Percentiles rank a stretch among this genome's conserved stretches.
Evolutionary conservation across 2,113 vertebrate genomes (phyloP).

Genomic region (Dipodomys ordii): DNA sequence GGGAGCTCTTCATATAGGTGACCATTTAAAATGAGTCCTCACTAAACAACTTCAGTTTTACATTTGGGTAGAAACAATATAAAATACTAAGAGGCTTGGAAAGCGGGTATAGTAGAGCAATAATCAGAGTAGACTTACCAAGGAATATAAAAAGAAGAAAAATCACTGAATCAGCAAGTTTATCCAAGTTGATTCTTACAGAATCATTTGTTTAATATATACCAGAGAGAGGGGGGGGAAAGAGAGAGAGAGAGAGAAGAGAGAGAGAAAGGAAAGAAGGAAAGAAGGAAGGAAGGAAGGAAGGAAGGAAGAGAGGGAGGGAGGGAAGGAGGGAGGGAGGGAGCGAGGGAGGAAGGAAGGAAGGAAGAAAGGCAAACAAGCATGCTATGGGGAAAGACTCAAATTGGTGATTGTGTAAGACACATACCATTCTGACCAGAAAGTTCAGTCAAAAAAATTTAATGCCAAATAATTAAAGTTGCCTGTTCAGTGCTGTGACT

Average conservation of each 20-base stretch:
- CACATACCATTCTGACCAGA: background rate
- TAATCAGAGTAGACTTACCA: background rate
- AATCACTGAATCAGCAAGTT: background rate
- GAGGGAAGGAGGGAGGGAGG: background rate
- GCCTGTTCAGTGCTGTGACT: background rate
- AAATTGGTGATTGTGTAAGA: background rate
- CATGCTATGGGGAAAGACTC: background rate
- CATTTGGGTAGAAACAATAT: background rate
- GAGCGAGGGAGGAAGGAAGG: too few relatives aligned
- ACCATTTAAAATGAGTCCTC: background rate
- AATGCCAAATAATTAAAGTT: background rate
- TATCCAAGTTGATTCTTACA: background rate
- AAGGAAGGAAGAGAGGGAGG: background rate
- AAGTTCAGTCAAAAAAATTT: background rate
- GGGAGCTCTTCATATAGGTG: background rate
- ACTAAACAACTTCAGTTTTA: background rate
- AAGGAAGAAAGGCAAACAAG: background rate
- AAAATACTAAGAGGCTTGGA: background rate
- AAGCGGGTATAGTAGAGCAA: too few relatives aligned
- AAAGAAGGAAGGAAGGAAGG: background rate
- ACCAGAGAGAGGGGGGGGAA: too few relatives aligned
- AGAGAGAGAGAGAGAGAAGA: too few relatives aligned
- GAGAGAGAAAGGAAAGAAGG: background rate
- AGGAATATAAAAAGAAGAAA: background rate
- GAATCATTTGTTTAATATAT: background rate